These are phyloP conservation scores for Trilocha varians DNA, from an alignment of 2,888 invertebrate species.

Conservation along the genomic window DNA sequence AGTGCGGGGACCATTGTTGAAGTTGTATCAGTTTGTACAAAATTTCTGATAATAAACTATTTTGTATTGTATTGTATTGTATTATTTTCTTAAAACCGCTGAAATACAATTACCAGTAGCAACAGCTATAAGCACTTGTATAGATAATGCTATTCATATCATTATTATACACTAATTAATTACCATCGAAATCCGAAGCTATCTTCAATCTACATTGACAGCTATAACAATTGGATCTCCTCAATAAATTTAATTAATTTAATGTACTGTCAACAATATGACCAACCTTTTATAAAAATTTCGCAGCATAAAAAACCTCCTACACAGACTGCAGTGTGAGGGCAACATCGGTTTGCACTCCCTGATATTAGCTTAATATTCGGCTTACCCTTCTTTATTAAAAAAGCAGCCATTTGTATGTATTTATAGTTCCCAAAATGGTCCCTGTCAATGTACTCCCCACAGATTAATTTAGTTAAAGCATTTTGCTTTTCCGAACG, in stretches of 20 bases:
- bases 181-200: no score
- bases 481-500: slow-evolving; percentile 37
- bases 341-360: slow-evolving; percentile 71
- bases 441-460: slow-evolving; percentile 58
- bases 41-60: no score
- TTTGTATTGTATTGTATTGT: no score
- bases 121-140: no score
- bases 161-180: no score
- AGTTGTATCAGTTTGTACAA: no score
- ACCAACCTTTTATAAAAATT: slow-evolving; percentile 28
- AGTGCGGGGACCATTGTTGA: no score
- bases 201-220: no score
- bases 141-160: no score
- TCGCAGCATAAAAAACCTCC: slow-evolving; percentile 44
- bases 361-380: slow-evolving; percentile 68
- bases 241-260: neutral
- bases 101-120: no score
- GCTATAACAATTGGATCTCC: neutral
- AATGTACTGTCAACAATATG: slow-evolving; percentile 21
- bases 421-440: slow-evolving; percentile 56
- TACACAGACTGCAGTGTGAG: slow-evolving; percentile 40
- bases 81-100: no score
- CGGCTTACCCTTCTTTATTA: slow-evolving; percentile 66
- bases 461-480: slow-evolving; percentile 63
- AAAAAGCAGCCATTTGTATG: slow-evolving; percentile 70